Base-by-base conservation (phyloP, 2,888 invertebrate genomes). In the Ypsolopha sequella region DNA sequence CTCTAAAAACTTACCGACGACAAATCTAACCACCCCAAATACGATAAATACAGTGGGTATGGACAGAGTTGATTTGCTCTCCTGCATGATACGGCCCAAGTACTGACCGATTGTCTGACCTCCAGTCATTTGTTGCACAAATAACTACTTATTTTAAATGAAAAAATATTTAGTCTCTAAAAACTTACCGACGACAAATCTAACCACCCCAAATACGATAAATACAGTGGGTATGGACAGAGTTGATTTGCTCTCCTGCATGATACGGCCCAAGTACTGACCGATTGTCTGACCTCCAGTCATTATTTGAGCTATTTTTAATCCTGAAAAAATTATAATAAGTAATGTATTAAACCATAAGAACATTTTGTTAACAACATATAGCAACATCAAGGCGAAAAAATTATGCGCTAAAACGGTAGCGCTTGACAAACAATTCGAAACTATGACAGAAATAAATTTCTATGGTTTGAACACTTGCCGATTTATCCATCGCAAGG, bases 241-340 rank as follows among this genome's bases (percentile, higher is more conserved):
- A 3, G 60, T 53, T 0, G 67, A 63, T 1, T 66, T 64, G 52
- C 73, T 76, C 51, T 80, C 80, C 56, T 73, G 61, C 56, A 78
- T 66, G n/a, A 84, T 81, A 1, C 66, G 58, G 0, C 76, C 80
- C 50, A 82, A 56, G 53, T 80, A 84, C 50, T 78, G 75, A 39
- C 71, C 70, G 9, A 81, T 70, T 0, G 76, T 67, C 36, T 73
- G 55, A 0, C 66, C 60, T 0, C 84, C 82, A 0, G 78, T 64
- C 64, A 79, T 62, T 33, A 76, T 65, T 55, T 79, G 75, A 1
- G 72, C 65, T n/a, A 73, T 39, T 62, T 75, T 82, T 13, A 84
- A 53, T 6, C 78, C 84, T 84, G 56, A 41, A 70, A 66, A 9
- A 41, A 14, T 6, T 39, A 47, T 9, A 48, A 9, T 11, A n/a